Conservation (phyloP, 1,140 invertebrate species). For the Nephila pilipes region DNA sequence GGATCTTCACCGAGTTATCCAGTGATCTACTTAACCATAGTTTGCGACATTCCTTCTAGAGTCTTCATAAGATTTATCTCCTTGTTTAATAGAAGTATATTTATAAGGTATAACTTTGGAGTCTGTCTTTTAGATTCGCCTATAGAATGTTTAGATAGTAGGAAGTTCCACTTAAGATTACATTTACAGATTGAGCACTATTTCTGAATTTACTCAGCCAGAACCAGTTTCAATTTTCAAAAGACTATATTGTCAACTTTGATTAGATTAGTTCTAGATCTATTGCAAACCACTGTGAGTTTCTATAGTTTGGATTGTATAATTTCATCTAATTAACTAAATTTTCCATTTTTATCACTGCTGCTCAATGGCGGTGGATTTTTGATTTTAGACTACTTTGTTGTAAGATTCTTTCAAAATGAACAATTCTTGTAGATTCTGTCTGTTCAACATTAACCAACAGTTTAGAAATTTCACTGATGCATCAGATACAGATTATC, state of each 20-base stretch:
- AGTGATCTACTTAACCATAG: not conserved
- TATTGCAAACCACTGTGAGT: not conserved
- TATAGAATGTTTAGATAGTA: not conserved
- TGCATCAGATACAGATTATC: not conserved
- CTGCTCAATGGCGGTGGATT: not conserved
- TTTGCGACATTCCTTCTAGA: not conserved
- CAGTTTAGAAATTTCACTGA: not conserved
- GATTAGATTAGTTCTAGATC: too few relatives aligned
- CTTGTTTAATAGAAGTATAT: not conserved
- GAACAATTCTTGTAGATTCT: not conserved
- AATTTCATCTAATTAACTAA: not conserved
- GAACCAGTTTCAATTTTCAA: too few relatives aligned
- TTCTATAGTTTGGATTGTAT: not conserved
- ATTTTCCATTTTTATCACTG: too few relatives aligned
- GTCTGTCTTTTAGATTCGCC: not conserved
- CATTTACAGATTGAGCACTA: not conserved
- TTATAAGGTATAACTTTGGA: not conserved
- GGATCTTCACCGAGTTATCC: not conserved
- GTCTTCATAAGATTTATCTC: not conserved
- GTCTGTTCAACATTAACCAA: not conserved
- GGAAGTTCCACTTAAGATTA: not conserved
- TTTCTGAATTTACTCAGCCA: too few relatives aligned
- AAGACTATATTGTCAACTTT: too few relatives aligned
- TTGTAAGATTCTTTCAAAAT: not conserved
- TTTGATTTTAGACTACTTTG: not conserved